Conservation (phyloP, 2,797 vertebrate species). For the Myripristis jacobus region DNA sequence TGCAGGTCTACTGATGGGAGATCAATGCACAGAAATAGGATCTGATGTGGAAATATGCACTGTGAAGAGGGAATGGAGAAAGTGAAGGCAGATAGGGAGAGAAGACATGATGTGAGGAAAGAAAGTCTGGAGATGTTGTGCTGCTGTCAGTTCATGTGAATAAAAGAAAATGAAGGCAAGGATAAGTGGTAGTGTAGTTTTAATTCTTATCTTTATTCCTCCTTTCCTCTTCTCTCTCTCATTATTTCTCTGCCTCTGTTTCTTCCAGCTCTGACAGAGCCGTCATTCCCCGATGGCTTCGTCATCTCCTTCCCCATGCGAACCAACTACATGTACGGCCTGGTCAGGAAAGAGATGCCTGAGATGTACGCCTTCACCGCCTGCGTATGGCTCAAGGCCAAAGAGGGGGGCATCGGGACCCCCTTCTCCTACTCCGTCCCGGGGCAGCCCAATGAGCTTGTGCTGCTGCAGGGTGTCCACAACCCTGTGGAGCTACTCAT, state of each 20-base stretch:
- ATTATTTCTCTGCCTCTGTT: slow-evolving; percentile 7
- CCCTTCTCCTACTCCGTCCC: slow-evolving; percentile 97
- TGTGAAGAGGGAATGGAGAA: no score
- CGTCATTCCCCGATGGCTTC: slow-evolving; percentile 87
- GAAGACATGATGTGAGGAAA: no score
- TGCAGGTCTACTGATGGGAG: no score
- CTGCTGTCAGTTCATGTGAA: no score
- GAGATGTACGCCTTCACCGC: slow-evolving; percentile 96
- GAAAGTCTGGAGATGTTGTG: no score
- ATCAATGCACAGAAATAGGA: no score
- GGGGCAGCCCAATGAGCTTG: slow-evolving; percentile 94
- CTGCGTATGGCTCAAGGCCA: slow-evolving; percentile 93
- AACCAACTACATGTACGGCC: slow-evolving; percentile 97
- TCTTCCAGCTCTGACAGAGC: slow-evolving; percentile 74
- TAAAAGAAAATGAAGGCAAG: no score
- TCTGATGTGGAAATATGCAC: no score
- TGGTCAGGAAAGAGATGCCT: slow-evolving; percentile 90
- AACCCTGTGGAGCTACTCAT: slow-evolving; percentile 97
- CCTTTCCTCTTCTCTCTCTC: slow-evolving; percentile 20
- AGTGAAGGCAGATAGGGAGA: no score
- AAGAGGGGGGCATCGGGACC: slow-evolving; percentile 89
- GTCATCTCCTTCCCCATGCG: slow-evolving; percentile 93
- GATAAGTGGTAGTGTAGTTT: no score
- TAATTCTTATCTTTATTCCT: slow-evolving; percentile 10
- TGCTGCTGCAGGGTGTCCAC: slow-evolving; percentile 91